Percentiles rank a stretch among this genome's conserved stretches.
These are phyloP conservation scores for Enteromius trimaculatus DNA, from an alignment of 2,797 vertebrate genomes.

Conservation along the genomic window DNA sequence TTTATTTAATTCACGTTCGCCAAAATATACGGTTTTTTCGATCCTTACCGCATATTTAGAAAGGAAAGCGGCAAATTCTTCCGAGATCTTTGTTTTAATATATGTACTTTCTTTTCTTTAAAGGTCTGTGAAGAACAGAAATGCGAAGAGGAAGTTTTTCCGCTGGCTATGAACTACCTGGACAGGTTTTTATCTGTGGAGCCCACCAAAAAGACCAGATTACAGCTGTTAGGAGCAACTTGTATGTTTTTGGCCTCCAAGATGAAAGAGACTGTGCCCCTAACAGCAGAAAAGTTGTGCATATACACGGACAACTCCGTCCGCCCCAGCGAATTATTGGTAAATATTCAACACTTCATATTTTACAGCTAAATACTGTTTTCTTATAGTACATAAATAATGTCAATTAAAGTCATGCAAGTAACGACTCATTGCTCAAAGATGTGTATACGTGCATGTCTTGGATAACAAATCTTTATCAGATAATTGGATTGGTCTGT, in stretches of 20 bases:
- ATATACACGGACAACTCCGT: conserved; percentile 99
- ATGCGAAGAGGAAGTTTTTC: conserved; percentile 98
- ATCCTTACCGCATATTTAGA: background rate
- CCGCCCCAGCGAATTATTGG: conserved; percentile 91
- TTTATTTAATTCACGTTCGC: background rate
- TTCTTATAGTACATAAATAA: background rate
- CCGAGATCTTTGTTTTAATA: conserved; percentile 28
- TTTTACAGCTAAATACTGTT: background rate
- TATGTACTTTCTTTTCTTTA: conserved; percentile 52
- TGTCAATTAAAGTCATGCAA: background rate
- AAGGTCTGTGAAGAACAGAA: conserved; percentile 99
- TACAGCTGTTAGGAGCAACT: conserved; percentile 94
- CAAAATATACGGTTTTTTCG: background rate
- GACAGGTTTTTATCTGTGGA: conserved; percentile 96
- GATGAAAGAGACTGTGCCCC: conserved; percentile 97
- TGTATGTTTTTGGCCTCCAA: conserved; percentile 99
- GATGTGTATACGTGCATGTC: background rate
- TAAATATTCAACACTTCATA: conserved; percentile 66
- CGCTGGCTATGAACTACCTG: conserved; percentile 98
- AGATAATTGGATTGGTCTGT: background rate
- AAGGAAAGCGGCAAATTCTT: background rate
- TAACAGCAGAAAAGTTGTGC: conserved; percentile 96
- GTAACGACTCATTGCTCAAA: background rate
- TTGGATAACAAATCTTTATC: background rate
- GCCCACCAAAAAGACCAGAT: conserved; percentile 88